A percentile compares a stretch with the other conserved stretches of the same genome.
Evolutionary conservation across 35 echinoderm and acorn worm species (phyloP).

Genomic region (Apostichopus californicus): DNA sequence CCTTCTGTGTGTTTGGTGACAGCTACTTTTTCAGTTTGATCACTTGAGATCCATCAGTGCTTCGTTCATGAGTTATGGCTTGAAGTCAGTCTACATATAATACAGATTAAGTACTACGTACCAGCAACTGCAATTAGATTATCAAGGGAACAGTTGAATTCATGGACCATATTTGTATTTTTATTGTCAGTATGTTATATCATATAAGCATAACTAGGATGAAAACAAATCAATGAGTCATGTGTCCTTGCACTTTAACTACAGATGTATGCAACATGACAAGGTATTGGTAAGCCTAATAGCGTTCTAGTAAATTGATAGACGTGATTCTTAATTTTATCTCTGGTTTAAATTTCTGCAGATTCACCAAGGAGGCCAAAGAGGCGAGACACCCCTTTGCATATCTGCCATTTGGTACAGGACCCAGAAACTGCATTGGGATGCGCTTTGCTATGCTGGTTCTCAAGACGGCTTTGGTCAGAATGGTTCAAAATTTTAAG

Average conservation of each 20-base stretch:
- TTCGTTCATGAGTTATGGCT: too few species aligned
- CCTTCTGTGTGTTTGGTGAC: too few species aligned
- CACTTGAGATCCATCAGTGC: too few species aligned
- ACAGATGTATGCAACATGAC: not conserved
- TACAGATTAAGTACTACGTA: too few species aligned
- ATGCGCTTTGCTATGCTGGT: conserved; percentile 49
- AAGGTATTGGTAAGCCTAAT: not conserved
- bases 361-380: conserved; percentile 57
- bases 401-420: conserved; percentile 56
- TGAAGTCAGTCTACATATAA: too few species aligned
- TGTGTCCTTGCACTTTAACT: too few species aligned
- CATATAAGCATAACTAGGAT: not conserved
- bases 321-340: not conserved
- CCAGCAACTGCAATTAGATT: too few species aligned
- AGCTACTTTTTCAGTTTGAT: too few species aligned
- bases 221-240: not conserved
- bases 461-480: conserved; percentile 20
- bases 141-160: too few species aligned
- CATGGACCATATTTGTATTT: too few species aligned
- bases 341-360: not conserved
- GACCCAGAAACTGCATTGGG: conserved; percentile 58
- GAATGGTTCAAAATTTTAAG: conserved; percentile 35
- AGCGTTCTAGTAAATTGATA: not conserved
- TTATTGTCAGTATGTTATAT: not conserved
- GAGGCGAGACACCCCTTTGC: conserved; percentile 35